A percentile compares a stretch with the other conserved stretches of the same genome.
Conservation (phyloP, 2,797 vertebrate genomes). For the Hypotaenidia okinawae region DNA sequence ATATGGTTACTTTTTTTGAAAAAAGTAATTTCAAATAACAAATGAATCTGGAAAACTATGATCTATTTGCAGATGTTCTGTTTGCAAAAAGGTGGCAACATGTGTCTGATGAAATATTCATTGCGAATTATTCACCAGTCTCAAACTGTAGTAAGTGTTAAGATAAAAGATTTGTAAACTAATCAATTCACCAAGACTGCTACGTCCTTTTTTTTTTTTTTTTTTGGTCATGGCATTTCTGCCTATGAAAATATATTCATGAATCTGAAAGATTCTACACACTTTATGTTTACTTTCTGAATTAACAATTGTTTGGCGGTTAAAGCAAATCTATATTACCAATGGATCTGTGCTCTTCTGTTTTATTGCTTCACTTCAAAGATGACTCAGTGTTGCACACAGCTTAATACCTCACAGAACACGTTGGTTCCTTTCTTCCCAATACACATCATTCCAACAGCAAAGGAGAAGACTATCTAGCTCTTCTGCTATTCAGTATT, state of each 20-base stretch:
- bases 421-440: not conserved
- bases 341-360: not conserved
- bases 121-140: constrained; percentile 34
- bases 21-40: not conserved
- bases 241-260: constrained; percentile 1
- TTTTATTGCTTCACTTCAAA: not conserved
- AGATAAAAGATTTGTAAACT: constrained; percentile 55
- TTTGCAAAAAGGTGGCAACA: constrained; percentile 39
- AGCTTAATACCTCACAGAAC: not conserved
- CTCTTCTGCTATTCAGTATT: not conserved
- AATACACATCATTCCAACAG: not conserved
- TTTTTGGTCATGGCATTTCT: not conserved
- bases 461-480: not conserved
- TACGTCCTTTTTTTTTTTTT: not conserved
- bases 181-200: not conserved
- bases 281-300: not conserved
- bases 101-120: constrained; percentile 52
- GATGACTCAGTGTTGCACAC: not conserved
- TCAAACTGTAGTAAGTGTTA: constrained; percentile 38
- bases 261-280: not conserved
- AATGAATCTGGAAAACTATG: not conserved
- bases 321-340: not conserved
- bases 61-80: not conserved
- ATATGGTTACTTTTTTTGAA: not conserved
- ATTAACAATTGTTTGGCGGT: constrained; percentile 3